Evolutionary conservation across 2,888 invertebrate genomes (phyloP), one percentile per base, ranked within the genome.

Genomic region (Julus scandinavius): DNA sequence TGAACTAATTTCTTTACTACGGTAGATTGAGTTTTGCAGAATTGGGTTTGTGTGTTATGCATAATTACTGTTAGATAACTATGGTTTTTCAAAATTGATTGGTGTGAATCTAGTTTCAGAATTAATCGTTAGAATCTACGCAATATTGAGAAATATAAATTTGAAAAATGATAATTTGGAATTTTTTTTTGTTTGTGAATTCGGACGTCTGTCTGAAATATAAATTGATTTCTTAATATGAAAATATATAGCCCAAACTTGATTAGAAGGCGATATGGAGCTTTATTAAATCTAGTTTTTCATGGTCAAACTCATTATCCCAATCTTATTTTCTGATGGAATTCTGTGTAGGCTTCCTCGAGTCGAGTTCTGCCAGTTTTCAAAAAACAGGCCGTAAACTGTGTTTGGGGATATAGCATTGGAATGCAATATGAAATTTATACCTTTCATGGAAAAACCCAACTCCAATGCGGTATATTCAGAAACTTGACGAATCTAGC

Each of bases 371-470:
- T 54, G 54, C 54, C 54, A 54, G 54, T 54, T 54, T 54, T 54
- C 7, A 7, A 54, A 54, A 29, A 54, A 54, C 54, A 17, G 54
- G 54, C 54, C 3, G 0, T 54, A 17, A 54, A 54, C 29, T 29
- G 29, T 45, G 45, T 45, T 45, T 5, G 45, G 45, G 50, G 50
- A 13, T 50, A 7, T 50, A 13, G 13, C 50, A 50, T 50, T 13
- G 50, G 54, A 54, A 54, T 54, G 54, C 54, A 54, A 54, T 54
- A 54, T 54, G 54, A 54, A 54, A 54, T 54, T 54, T 54, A 54
- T 54, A 17, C 54, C 54, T 54, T 54, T 54, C 54, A 54, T 54
- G 54, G 54, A 54, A 54, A 54, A 54, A 54, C 54, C 54, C 54
- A 54, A 54, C 54, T 3, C 13, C 54, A 54, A 11, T 54, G 0